phyloP scores from a whole-genome alignment of 2,797 vertebrate species.

The Sardinella longiceps region DNA sequence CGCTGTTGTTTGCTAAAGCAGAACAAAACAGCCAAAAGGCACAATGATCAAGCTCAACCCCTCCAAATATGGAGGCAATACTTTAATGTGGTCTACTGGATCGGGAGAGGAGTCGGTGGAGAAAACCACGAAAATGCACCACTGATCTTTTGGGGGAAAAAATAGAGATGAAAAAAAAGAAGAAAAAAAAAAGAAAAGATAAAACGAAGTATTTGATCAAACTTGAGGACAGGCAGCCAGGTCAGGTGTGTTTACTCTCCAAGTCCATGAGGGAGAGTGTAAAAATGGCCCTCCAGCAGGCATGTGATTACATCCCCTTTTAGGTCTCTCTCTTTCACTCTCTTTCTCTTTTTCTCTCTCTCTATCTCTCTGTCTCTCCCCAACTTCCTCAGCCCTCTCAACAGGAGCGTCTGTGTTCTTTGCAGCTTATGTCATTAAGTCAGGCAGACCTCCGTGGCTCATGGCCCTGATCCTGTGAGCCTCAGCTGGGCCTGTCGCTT shows the following conservation, averaged over 20 bases:
- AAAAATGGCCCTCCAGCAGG: constrained; percentile 18
- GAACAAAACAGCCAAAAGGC: neutral
- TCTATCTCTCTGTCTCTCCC: neutral
- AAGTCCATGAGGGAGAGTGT: constrained; percentile 11
- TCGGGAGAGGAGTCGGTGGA: neutral
- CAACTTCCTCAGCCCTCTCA: constrained; percentile 25
- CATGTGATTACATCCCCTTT: constrained; percentile 36
- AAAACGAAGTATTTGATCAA: neutral
- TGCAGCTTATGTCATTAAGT: constrained; percentile 47
- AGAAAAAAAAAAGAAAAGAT: neutral
- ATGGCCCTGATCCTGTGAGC: constrained; percentile 51
- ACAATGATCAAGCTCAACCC: neutral
- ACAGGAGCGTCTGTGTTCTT: constrained; percentile 48
- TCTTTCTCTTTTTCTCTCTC: neutral
- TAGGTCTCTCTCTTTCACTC: neutral
- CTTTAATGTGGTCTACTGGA: neutral
- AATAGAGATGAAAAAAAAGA: neutral
- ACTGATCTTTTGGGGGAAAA: neutral
- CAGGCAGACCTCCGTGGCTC: constrained; percentile 39
- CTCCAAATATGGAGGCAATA: neutral
- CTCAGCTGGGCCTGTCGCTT: constrained; percentile 53
- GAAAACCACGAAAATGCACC: neutral
- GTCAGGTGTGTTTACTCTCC: constrained; percentile 7
- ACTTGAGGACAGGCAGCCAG: neutral
- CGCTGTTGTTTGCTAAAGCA: neutral